Conservation (phyloP, 53 echinoderm and acorn worm species). For the Paracentrotus lividus region DNA sequence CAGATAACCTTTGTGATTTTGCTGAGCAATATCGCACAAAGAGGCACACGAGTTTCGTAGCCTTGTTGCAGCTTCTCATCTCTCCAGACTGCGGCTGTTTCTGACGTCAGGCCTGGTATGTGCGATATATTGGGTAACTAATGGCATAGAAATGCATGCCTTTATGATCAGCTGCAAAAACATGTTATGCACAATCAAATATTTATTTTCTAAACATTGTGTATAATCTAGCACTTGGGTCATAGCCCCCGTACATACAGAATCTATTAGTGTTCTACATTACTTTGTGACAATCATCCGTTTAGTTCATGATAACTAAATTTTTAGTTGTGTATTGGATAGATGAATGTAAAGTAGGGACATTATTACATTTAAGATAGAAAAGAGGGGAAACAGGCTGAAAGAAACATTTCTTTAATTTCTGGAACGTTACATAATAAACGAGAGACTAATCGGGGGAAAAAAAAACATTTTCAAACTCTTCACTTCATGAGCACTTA, state of each 20-base stretch:
- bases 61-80: not conserved
- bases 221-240: not conserved
- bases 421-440: too few species aligned
- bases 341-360: not conserved
- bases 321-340: not conserved
- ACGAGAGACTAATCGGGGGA: too few species aligned
- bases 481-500: not conserved
- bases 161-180: not conserved
- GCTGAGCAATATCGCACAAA: not conserved
- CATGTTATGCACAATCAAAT: constrained; percentile 4
- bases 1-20: not conserved
- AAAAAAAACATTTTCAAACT: not conserved
- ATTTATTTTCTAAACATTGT: constrained; percentile 30
- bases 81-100: not conserved
- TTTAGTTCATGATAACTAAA: not conserved
- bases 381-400: not conserved
- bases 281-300: not conserved
- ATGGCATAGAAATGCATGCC: constrained; percentile 6
- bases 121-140: too few species aligned
- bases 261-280: not conserved
- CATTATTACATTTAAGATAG: not conserved
- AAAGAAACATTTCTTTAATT: too few species aligned
- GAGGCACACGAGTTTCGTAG: not conserved
- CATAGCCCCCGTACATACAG: not conserved
- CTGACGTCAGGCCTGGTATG: too few species aligned